These are phyloP conservation scores for Anabacerthia variegaticeps DNA, from an alignment of 2,797 vertebrate species.

Conservation along the genomic window DNA sequence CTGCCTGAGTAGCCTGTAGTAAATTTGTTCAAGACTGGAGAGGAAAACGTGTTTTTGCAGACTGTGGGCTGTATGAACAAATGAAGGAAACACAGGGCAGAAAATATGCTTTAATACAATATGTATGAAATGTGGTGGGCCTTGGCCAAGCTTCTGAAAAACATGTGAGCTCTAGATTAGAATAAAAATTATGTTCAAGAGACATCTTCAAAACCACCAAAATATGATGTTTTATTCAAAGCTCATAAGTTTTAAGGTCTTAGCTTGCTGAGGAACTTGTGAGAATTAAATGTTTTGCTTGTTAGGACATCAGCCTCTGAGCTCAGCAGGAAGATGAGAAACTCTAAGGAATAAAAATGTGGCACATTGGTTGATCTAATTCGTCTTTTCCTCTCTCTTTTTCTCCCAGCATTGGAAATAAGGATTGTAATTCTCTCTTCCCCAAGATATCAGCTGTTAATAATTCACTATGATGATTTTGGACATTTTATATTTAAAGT, in stretches of 20 bases:
- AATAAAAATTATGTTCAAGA: background rate
- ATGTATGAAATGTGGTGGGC: background rate
- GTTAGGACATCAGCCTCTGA: background rate
- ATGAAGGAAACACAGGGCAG: background rate
- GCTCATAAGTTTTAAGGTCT: background rate
- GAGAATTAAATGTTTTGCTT: background rate
- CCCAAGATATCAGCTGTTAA: constrained; percentile 64
- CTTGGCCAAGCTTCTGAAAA: background rate
- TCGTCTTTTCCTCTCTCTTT: background rate
- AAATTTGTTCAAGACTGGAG: background rate
- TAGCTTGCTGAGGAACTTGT: background rate
- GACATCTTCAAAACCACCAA: background rate
- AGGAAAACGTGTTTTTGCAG: constrained; percentile 13
- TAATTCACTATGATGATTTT: constrained; percentile 74
- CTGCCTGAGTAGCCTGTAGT: constrained; percentile 4
- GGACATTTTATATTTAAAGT: constrained; percentile 69
- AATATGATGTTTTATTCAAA: background rate
- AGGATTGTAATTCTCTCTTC: background rate
- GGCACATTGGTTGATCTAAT: background rate
- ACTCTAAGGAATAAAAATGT: background rate
- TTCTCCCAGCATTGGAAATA: background rate
- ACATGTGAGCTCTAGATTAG: background rate
- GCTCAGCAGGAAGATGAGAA: background rate
- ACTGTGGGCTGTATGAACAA: constrained; percentile 6
- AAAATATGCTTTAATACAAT: constrained; percentile 24